phyloP scores from a whole-genome alignment of 2,113 vertebrate species.

The Cephalopterus ornatus region DNA sequence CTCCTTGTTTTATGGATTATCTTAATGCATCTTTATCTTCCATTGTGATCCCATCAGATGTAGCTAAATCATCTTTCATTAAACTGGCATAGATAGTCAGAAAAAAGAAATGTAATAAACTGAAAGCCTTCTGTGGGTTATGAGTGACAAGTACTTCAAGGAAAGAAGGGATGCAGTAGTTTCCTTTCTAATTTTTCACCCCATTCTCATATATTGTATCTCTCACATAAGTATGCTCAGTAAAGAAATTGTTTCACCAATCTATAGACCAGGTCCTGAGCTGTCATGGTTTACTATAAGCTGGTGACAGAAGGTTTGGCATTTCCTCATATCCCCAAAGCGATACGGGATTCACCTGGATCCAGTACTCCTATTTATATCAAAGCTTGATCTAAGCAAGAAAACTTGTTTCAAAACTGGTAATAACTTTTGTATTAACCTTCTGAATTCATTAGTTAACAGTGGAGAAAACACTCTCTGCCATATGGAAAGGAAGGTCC shows the following conservation, averaged over 20 bases:
- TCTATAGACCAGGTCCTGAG: not conserved
- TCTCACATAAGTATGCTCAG: not conserved
- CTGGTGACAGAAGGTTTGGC: not conserved
- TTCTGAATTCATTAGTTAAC: not conserved
- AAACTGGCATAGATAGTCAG: not conserved
- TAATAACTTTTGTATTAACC: not conserved
- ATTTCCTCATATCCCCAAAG: not conserved
- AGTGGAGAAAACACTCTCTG: not conserved
- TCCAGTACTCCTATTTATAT: not conserved
- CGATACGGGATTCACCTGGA: not conserved
- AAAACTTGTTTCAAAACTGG: not conserved
- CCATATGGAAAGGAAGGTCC: not conserved
- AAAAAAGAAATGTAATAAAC: not conserved
- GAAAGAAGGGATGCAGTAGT: not conserved
- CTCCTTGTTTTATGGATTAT: conserved; percentile 47
- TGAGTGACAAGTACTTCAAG: not conserved
- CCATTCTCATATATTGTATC: not conserved
- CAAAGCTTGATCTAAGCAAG: not conserved
- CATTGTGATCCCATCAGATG: not conserved
- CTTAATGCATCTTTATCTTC: conserved; percentile 30
- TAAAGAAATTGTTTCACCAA: not conserved
- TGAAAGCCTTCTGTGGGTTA: not conserved
- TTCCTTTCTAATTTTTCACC: not conserved
- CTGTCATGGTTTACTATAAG: not conserved
- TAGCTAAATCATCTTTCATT: not conserved